Base-by-base conservation (phyloP, 2,113 vertebrate genomes). In the Ardeotis arabs region DNA sequence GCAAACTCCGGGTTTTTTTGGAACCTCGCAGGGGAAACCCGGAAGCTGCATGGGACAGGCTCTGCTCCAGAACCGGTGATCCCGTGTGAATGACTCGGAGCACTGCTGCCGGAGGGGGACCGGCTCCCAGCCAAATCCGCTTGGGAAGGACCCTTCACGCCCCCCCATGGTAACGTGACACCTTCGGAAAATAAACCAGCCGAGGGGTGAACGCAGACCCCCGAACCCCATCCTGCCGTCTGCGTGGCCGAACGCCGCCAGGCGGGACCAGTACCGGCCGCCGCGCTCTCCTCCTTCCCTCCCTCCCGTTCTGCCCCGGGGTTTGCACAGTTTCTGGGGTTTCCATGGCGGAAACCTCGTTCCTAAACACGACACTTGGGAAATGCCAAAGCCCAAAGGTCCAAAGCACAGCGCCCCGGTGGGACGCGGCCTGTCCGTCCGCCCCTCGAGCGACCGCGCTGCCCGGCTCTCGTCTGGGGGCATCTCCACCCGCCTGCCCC, bases 181-280 rank as follows among this genome's bases (percentile, higher is more conserved):
- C 21, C 41, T 4, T 56, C 0, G 2, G 62, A 35, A 70, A 69
- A 76, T 0, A 11, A 24, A 6, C 8, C 41, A 55, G 52, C 63
- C 6, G 2, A 45, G 41, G 53, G 53, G 14, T 28, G 28, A 69
- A 29, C 27, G 2, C 31, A 14, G 20, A 33, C 28, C 37, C 35
- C 47, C 11, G 4, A 23, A 10, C 6, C 41, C 18, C 33, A 52
- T 37, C 56, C 68, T 33, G 50, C 56, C 29, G 25, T 33, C 9
- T 21, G 16, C 24, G 1, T 2, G 29, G 53, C 22, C 4, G 4
- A 37, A 12, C 16, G 2, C 35, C 7, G 37, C 35, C 31, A 13
- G 47, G 33, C 20, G 4, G 15, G 39, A 31, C 19, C 1, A 1
- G 45, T 11, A 15, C n/a, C 22, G 27, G 6, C 0, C 6, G 27